phyloP scores from a whole-genome alignment of 2,113 vertebrate species.

The Hypocryptadius cinnamomeus region DNA sequence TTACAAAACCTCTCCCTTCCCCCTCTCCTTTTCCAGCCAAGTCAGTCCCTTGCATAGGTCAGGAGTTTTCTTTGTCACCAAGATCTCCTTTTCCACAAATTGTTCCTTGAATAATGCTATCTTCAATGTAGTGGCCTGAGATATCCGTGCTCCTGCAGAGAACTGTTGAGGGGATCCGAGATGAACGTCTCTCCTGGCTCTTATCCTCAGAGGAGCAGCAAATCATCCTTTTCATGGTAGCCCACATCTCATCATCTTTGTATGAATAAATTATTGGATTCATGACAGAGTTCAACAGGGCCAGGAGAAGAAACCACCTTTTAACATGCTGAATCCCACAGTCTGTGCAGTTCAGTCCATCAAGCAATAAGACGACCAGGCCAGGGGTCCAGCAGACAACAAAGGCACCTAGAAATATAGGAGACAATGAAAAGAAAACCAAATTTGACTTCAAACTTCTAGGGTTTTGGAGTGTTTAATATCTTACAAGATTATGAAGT shows the following conservation, averaged over 20 bases:
- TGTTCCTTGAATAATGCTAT: conserved; percentile 61
- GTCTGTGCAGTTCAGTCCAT: conserved; percentile 81
- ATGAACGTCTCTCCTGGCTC: conserved; percentile 72
- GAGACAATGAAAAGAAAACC: background rate
- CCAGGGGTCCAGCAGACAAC: conserved; percentile 98
- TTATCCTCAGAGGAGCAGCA: conserved; percentile 78
- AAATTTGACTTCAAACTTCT: background rate
- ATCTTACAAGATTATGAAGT: background rate
- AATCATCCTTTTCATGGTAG: conserved; percentile 87
- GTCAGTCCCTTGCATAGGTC: background rate
- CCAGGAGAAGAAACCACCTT: conserved; percentile 90
- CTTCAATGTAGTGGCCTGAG: conserved; percentile 67
- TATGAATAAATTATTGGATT: conserved; percentile 98
- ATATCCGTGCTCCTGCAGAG: conserved; percentile 75
- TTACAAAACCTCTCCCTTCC: conserved; percentile 33
- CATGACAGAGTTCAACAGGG: conserved; percentile 91
- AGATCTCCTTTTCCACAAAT: conserved; percentile 54
- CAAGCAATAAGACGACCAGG: conserved; percentile 85
- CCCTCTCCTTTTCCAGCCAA: conserved; percentile 30
- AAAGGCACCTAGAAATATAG: conserved; percentile 80
- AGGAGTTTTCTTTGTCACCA: conserved; percentile 57
- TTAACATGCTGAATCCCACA: conserved; percentile 84
- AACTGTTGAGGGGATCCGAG: conserved; percentile 74
- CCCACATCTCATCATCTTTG: conserved; percentile 96
- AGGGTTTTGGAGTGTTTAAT: background rate